phyloP scores from a whole-genome alignment of 2,888 invertebrate species.

The Erebia ligea region DNA sequence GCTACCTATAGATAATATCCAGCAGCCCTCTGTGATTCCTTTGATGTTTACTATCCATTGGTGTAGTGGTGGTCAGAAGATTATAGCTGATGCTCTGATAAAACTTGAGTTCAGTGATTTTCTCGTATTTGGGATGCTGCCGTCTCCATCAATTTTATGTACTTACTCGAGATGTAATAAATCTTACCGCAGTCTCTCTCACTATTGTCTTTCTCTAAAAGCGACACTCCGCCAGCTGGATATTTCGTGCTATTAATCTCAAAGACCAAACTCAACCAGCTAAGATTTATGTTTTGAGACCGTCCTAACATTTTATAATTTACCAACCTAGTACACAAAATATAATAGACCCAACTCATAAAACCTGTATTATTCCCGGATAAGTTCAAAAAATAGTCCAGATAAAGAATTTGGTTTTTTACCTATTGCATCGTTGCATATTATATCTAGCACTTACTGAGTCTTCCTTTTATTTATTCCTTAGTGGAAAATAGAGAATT shows the following conservation, averaged over 20 bases:
- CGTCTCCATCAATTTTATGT: not conserved
- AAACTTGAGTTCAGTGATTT: too few species aligned
- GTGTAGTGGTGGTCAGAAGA: too few species aligned
- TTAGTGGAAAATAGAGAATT: not conserved
- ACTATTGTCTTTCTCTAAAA: conserved; percentile 36
- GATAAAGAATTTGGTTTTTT: not conserved
- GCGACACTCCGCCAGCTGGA: conserved; percentile 37
- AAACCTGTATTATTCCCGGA: not conserved
- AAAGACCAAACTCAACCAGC: conserved; percentile 25
- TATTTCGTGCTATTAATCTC: conserved; percentile 40
- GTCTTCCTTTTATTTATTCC: not conserved
- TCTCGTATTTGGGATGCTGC: not conserved
- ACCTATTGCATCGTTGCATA: not conserved
- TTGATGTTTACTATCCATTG: too few species aligned
- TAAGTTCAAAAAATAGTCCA: too few species aligned
- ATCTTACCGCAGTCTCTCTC: conserved; percentile 9
- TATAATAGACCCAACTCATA: not conserved
- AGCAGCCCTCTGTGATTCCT: too few species aligned
- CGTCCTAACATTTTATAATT: conserved; percentile 6
- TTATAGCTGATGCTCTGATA: too few species aligned
- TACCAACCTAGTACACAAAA: not conserved
- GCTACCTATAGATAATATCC: too few species aligned
- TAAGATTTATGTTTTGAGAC: conserved; percentile 23
- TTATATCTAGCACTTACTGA: too few species aligned
- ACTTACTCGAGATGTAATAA: not conserved